phyloP scores from a whole-genome alignment of 2,797 vertebrate species.

The Chelon auratus region DNA sequence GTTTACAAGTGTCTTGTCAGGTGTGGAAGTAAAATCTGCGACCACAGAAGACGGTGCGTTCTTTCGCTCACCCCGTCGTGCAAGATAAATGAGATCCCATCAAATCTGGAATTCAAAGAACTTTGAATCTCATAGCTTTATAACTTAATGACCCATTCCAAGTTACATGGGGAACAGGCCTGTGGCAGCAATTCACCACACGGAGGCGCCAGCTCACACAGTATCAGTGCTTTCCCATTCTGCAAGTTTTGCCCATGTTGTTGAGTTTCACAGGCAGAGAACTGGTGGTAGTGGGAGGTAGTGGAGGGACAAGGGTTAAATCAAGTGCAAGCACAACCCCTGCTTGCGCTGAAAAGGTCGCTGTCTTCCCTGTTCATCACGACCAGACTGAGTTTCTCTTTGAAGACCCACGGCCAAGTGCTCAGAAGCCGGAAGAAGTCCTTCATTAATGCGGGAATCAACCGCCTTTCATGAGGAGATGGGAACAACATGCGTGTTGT shows the following conservation, averaged over 20 bases:
- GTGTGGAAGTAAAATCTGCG: conserved; percentile 6
- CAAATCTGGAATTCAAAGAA: background rate
- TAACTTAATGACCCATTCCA: background rate
- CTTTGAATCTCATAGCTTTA: background rate
- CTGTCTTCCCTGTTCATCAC: conserved; percentile 46
- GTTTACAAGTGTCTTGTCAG: background rate
- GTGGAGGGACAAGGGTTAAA: conserved; percentile 55
- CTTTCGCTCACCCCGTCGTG: background rate
- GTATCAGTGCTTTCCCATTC: conserved; percentile 24
- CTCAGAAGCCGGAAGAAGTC: conserved; percentile 47
- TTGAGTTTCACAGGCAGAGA: conserved; percentile 30
- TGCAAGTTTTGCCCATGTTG: conserved; percentile 4
- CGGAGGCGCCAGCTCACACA: conserved; percentile 79
- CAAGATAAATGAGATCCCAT: conserved; percentile 3
- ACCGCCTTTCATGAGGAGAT: conserved; percentile 53
- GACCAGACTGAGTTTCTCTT: conserved; percentile 50
- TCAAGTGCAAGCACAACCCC: conserved; percentile 57
- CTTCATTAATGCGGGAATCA: conserved; percentile 54
- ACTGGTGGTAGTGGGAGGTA: conserved; percentile 17
- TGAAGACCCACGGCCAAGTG: conserved; percentile 56
- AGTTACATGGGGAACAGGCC: background rate
- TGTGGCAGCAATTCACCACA: conserved; percentile 65
- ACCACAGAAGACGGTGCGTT: background rate
- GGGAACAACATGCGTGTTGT: conserved; percentile 46
- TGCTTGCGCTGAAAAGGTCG: conserved; percentile 57